Conservation (phyloP, 2,888 invertebrate genomes). For the Drosophila tripunctata region DNA sequence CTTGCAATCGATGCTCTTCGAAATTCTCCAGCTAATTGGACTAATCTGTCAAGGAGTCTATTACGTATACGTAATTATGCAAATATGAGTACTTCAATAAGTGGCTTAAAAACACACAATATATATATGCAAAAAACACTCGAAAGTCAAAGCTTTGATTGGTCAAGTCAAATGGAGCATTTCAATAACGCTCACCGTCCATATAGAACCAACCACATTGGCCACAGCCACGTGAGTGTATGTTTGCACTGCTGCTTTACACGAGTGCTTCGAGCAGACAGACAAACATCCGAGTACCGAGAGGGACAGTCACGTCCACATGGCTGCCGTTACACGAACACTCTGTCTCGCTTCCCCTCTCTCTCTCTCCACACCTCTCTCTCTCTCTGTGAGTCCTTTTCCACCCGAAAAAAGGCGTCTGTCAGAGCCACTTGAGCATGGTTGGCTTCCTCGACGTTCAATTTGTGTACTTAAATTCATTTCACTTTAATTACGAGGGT, state of each 20-base stretch:
- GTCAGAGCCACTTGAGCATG: slow-evolving; percentile 52
- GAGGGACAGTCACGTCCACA: slow-evolving; percentile 38
- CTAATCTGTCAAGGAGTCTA: neutral
- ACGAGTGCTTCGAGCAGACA: slow-evolving; percentile 51
- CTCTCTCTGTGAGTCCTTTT: neutral
- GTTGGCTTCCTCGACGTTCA: slow-evolving; percentile 71
- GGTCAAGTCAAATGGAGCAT: slow-evolving; percentile 70
- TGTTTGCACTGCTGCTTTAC: slow-evolving; percentile 53
- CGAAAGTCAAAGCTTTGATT: slow-evolving; percentile 61
- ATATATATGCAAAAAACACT: slow-evolving; percentile 29
- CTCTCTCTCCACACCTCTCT: neutral
- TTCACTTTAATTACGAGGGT: slow-evolving; percentile 79
- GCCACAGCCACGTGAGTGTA: slow-evolving; percentile 64
- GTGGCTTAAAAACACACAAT: slow-evolving; percentile 42
- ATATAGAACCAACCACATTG: slow-evolving; percentile 39
- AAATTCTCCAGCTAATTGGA: slow-evolving; percentile 8
- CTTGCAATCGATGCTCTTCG: slow-evolving; percentile 18
- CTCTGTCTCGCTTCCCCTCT: neutral
- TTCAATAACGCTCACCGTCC: slow-evolving; percentile 19
- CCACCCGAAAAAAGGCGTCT: slow-evolving; percentile 26
- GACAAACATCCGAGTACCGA: slow-evolving; percentile 38
- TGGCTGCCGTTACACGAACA: slow-evolving; percentile 8
- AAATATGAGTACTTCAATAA: slow-evolving; percentile 49
- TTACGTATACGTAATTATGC: slow-evolving; percentile 23
- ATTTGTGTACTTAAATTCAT: slow-evolving; percentile 79